A percentile compares a stretch with the other conserved stretches of the same genome.
Conservation (phyloP, 2,888 invertebrate genomes). For the Thecocarcelia acutangulata region DNA sequence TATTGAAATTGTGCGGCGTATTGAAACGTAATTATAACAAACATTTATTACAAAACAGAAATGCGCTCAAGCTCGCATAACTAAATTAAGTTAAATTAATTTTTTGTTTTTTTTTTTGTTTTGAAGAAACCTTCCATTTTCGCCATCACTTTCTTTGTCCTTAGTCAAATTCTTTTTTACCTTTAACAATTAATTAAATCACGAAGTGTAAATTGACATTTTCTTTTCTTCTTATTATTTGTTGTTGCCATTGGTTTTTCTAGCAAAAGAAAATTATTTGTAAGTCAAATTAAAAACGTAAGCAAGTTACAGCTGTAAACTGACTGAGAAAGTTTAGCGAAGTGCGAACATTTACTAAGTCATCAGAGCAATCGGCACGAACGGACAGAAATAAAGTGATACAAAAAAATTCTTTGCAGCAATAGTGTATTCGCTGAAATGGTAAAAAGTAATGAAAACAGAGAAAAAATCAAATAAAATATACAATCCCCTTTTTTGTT, state of each 20-base stretch:
- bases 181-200: slow-evolving; percentile 65
- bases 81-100: no score
- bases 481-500: no score
- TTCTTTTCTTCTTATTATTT: slow-evolving; percentile 18
- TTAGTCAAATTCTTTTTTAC: slow-evolving; percentile 39
- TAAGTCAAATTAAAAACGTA: slow-evolving; percentile 41
- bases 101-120: no score
- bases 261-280: background rate
- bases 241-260: slow-evolving; percentile 13
- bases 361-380: slow-evolving; percentile 19
- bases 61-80: no score
- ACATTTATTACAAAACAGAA: no score
- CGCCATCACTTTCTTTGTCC: slow-evolving; percentile 14
- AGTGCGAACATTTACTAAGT: slow-evolving; percentile 49
- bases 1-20: no score
- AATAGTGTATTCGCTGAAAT: background rate
- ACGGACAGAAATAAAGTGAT: background rate
- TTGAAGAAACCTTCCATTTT: slow-evolving; percentile 6
- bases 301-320: slow-evolving; percentile 58
- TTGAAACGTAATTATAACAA: no score
- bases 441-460: background rate
- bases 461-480: no score
- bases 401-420: background rate
- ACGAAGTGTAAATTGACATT: slow-evolving; percentile 53
- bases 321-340: slow-evolving; percentile 42